A percentile compares a stretch with the other conserved stretches of the same genome.
phyloP scores from a whole-genome alignment of 2,113 vertebrate genomes.

The Gavialis gangeticus region DNA sequence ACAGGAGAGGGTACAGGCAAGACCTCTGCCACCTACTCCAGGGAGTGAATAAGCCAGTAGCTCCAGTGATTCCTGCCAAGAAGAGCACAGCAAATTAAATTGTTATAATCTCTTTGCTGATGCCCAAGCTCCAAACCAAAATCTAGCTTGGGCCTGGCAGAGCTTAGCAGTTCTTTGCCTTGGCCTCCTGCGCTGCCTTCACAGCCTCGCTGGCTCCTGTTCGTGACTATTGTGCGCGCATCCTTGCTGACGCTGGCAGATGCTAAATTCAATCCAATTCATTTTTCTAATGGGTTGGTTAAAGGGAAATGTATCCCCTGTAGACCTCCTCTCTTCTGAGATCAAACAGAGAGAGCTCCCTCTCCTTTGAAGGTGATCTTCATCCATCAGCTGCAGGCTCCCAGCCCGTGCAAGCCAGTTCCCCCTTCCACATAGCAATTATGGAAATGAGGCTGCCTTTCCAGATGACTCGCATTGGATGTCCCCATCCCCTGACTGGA shows the following conservation, averaged over 20 bases:
- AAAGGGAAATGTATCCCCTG: neutral
- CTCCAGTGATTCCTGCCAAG: neutral
- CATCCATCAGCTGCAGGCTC: neutral
- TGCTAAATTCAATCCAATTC: neutral
- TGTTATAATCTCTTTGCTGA: too few species aligned
- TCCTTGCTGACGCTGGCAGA: neutral
- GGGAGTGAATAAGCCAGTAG: neutral
- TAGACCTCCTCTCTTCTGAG: neutral
- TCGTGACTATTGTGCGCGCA: neutral
- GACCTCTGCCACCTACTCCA: neutral
- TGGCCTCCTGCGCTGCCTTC: neutral
- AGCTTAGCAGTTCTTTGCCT: neutral
- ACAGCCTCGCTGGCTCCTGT: neutral
- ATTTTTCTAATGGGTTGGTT: neutral
- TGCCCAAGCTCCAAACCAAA: too few species aligned
- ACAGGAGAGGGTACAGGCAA: neutral
- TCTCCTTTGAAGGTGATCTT: neutral
- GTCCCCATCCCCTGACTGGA: neutral
- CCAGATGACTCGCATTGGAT: neutral
- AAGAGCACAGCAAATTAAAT: too few species aligned
- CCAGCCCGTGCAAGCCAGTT: conserved; percentile 9
- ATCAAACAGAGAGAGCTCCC: neutral
- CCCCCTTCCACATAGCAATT: conserved; percentile 10
- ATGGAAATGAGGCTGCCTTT: conserved; percentile 37
- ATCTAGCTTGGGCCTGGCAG: too few species aligned